Conservation (phyloP, 2,113 vertebrate genomes). For the Leptocoma aspasia region DNA sequence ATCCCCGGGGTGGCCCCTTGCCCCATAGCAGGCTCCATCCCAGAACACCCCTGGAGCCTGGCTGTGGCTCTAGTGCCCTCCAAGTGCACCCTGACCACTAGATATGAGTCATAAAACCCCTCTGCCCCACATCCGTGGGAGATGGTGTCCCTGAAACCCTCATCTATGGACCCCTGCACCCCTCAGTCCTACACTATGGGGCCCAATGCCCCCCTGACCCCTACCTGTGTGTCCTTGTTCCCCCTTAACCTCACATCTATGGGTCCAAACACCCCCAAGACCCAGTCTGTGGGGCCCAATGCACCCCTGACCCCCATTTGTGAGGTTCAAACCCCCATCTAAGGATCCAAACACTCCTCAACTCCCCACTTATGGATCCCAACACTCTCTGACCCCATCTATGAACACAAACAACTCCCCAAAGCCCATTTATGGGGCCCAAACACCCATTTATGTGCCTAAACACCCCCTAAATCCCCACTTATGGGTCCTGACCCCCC, state of each 20-base stretch:
- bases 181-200: background rate
- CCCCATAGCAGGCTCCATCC: background rate
- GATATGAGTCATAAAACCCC: background rate
- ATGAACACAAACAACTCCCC: background rate
- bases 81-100: background rate
- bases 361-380: background rate
- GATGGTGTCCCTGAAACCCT: background rate
- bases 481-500: background rate
- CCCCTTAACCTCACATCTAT: background rate
- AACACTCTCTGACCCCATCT: background rate
- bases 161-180: background rate
- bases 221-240: background rate
- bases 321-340: background rate
- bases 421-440: background rate
- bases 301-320: background rate
- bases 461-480: background rate
- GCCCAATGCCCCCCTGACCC: background rate
- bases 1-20: background rate
- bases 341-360: background rate
- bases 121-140: background rate
- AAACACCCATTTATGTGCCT: background rate
- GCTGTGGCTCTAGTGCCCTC: background rate
- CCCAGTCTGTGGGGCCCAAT: accelerated
- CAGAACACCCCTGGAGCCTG: background rate
- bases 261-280: background rate